Evolutionary conservation across 2,797 vertebrate genomes (phyloP), one percentile per base, ranked within the genome.

Genomic region (Toxotes lorentzi): DNA sequence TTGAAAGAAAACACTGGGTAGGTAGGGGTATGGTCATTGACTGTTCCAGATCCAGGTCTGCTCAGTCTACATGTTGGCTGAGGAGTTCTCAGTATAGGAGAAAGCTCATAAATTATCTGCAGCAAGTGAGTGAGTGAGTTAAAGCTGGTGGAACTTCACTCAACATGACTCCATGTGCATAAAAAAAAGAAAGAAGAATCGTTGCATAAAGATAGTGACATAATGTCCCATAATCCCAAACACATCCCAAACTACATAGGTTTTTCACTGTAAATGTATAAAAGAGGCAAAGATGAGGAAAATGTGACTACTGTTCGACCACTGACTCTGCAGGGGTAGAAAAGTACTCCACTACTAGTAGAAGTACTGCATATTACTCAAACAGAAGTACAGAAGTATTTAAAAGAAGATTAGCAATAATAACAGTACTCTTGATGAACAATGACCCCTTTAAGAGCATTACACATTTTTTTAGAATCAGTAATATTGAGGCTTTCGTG

Each of bases 71-170:
- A 77, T 48, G 65, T 32, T 60, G 79, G 68, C 65, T 24, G 65
- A 73, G 61, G 65, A 81, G 63, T 58, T 81, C 73, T 85, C 64
- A 70, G 60, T 34, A 2, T 27, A 48, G 69, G 65, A 4, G 80
- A 74, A 69, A 58, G 73, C 63, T 79, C 68, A 73, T 88, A 86
- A 89, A 87, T 90, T 64, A 82, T 70, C 23, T 62, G 21, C n/a
- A 77, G 64, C 62, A 38, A 56, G 78, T 71, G 70, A 84, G 62
- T 56, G 79, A 84, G 57, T 79, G 75, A 78, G 59, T 66, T 78
- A 24, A 73, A 19, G 61, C 45, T 35, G 10, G 34, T 47, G 38
- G 24, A 57, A 32, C 17, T 59, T 60, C 64, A 50, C 66, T 50
- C 60, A 51, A 53, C 6, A 3, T 12, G 35, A 66, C 38, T 53